These are phyloP conservation scores for Oenanthe oenanthe DNA, from an alignment of 2,113 vertebrate genomes.

Conservation along the genomic window DNA sequence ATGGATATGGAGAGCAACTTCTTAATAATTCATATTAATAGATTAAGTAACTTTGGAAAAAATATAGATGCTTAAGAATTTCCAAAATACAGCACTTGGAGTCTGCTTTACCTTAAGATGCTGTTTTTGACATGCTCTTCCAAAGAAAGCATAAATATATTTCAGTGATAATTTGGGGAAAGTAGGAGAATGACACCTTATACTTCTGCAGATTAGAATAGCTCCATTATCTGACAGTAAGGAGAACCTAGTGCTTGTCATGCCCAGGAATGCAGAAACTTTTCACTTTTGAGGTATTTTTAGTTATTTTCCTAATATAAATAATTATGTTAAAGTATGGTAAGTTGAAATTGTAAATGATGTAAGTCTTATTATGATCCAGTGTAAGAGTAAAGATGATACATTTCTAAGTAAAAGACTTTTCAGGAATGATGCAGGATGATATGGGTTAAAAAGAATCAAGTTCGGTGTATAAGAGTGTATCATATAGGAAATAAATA, in stretches of 20 bases:
- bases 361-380: neutral
- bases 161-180: neutral
- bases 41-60: neutral
- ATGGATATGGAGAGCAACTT: neutral
- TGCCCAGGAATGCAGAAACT: neutral
- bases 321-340: neutral
- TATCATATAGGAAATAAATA: neutral
- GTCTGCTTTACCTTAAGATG: neutral
- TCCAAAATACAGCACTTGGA: neutral
- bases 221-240: neutral
- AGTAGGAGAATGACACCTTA: neutral
- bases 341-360: neutral
- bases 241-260: neutral
- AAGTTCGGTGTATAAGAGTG: neutral
- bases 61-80: neutral
- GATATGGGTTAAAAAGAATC: neutral
- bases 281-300: neutral
- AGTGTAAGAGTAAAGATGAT: neutral
- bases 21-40: neutral
- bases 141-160: neutral
- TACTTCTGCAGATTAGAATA: neutral
- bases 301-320: neutral
- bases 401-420: neutral
- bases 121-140: neutral
- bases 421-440: neutral